Evolutionary conservation across 2,888 invertebrate genomes (phyloP).

Genomic region (Cephus runcator): DNA sequence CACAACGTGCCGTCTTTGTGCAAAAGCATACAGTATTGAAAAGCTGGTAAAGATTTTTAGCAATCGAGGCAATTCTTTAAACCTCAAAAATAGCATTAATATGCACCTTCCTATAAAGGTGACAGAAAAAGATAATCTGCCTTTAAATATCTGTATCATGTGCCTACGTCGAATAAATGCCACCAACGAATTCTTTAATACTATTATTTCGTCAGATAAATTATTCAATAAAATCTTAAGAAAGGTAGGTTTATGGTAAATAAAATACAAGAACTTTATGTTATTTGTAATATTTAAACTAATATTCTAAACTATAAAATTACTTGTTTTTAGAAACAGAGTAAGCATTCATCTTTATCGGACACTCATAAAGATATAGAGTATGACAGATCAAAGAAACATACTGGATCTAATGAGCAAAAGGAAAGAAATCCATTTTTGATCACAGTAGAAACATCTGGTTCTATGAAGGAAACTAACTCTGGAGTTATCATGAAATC

Average conservation of each 20-base stretch:
- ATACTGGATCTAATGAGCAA: neutral
- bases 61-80: slow-evolving; percentile 13
- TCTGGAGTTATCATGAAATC: neutral
- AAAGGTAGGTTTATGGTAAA: slow-evolving; percentile 9
- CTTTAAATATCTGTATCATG: slow-evolving; percentile 15
- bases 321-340: neutral
- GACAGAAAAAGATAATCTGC: slow-evolving; percentile 12
- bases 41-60: slow-evolving; percentile 19
- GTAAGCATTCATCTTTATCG: neutral
- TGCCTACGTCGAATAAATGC: slow-evolving; percentile 15
- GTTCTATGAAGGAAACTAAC: neutral
- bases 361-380: neutral
- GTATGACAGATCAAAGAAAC: too few relatives aligned
- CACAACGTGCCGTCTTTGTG: slow-evolving; percentile 15
- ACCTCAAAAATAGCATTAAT: slow-evolving; percentile 12
- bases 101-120: slow-evolving; percentile 15
- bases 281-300: neutral
- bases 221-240: slow-evolving; percentile 12
- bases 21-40: slow-evolving; percentile 16
- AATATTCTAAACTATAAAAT: neutral
- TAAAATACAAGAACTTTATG: neutral
- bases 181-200: slow-evolving; percentile 14
- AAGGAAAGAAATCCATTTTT: neutral
- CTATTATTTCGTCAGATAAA: slow-evolving; percentile 12
- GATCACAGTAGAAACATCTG: neutral